A percentile compares a stretch with the other conserved stretches of the same genome.
phyloP scores from a whole-genome alignment of 2,797 vertebrate species.

The Spinibarbus caldwelli region DNA sequence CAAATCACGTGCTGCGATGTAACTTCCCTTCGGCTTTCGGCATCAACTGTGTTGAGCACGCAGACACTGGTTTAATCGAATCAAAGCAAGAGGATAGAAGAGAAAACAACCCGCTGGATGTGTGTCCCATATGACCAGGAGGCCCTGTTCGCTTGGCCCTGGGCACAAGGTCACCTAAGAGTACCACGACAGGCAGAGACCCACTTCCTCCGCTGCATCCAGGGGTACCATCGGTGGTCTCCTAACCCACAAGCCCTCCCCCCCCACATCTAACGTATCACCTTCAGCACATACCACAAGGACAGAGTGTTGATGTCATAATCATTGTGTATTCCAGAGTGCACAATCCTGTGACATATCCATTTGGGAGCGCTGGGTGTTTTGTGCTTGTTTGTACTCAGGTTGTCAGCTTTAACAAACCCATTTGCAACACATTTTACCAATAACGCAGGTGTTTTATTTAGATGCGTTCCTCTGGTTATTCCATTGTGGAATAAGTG shows the following conservation, averaged over 20 bases:
- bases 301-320: constrained; percentile 50
- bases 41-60: constrained; percentile 81
- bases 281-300: constrained; percentile 43
- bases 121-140: constrained; percentile 67
- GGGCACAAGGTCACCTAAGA: constrained; percentile 43
- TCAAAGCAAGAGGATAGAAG: constrained; percentile 74
- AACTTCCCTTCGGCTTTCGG: constrained; percentile 83
- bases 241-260: neutral
- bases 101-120: constrained; percentile 74
- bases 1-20: constrained; percentile 83
- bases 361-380: constrained; percentile 40
- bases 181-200: constrained; percentile 32
- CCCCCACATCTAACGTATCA: constrained; percentile 33
- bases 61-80: constrained; percentile 82
- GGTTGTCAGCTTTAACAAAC: constrained; percentile 13
- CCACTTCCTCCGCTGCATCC: neutral
- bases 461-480: constrained; percentile 58
- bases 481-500: constrained; percentile 64
- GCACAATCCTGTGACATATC: constrained; percentile 34
- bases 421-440: constrained; percentile 57
- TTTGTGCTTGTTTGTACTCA: constrained; percentile 61
- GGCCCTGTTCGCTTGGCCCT: constrained; percentile 62
- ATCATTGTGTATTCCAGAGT: constrained; percentile 52
- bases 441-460: constrained; percentile 73
- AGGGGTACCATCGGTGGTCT: constrained; percentile 10